These are phyloP conservation scores for Caenorhabditis sp. DNA, from an alignment of 2,888 invertebrate species.

Conservation along the genomic window DNA sequence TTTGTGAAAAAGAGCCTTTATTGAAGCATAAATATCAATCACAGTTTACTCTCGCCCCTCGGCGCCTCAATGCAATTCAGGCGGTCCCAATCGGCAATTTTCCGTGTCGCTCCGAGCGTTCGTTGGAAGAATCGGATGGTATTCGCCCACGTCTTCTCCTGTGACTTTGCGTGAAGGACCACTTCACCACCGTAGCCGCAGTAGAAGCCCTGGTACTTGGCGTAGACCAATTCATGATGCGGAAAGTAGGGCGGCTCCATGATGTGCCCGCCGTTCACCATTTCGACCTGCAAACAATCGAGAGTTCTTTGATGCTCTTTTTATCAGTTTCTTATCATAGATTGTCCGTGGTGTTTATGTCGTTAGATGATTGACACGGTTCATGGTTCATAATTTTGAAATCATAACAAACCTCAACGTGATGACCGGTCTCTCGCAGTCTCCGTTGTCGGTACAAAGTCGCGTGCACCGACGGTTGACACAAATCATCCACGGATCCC, in stretches of 20 bases:
- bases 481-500: slow-evolving; percentile 61
- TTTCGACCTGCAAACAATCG: slow-evolving; percentile 29
- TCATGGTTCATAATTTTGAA: too few relatives aligned
- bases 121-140: slow-evolving; percentile 58
- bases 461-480: slow-evolving; percentile 52
- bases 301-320: slow-evolving; percentile 1
- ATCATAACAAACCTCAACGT: too few relatives aligned
- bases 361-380: too few relatives aligned
- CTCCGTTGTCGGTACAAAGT: slow-evolving; percentile 25
- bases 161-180: slow-evolving; percentile 56
- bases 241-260: slow-evolving; percentile 66
- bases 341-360: neutral
- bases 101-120: slow-evolving; percentile 34
- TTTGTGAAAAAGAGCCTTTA: neutral
- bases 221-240: slow-evolving; percentile 58
- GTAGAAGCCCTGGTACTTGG: slow-evolving; percentile 58
- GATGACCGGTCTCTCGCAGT: slow-evolving; percentile 52
- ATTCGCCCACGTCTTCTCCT: slow-evolving; percentile 55
- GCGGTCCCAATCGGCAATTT: slow-evolving; percentile 42
- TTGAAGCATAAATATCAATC: neutral
- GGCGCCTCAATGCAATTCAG: slow-evolving; percentile 6
- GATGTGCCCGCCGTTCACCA: slow-evolving; percentile 61
- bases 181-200: slow-evolving; percentile 64
- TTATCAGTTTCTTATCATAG: neutral
- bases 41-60: slow-evolving; percentile 25